phyloP scores from a whole-genome alignment of 2,113 vertebrate genomes.

The Saccopteryx leptura region DNA sequence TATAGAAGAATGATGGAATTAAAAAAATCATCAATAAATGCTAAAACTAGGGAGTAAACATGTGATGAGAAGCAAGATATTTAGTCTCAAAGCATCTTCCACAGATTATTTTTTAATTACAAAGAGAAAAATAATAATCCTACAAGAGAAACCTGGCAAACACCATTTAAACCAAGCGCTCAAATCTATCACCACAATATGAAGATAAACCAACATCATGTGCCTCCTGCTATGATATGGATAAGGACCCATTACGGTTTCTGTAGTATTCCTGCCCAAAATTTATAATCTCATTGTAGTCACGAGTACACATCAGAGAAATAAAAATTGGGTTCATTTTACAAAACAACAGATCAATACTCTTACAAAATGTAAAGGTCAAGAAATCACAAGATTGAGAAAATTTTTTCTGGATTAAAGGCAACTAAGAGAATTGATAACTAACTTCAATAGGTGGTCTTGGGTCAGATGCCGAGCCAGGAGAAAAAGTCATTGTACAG shows the following conservation, averaged over 20 bases:
- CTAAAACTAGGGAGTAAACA: not conserved
- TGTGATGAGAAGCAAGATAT: not conserved
- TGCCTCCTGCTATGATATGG: not conserved
- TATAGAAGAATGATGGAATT: not conserved
- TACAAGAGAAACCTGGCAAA: not conserved
- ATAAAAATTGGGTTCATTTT: conserved; percentile 20
- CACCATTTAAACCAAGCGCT: not conserved
- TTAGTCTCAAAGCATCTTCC: conserved; percentile 3
- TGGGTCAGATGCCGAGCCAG: not conserved
- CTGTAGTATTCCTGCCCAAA: not conserved
- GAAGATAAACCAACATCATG: not conserved
- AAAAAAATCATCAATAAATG: conserved; percentile 4
- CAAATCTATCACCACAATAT: not conserved
- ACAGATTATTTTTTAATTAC: conserved; percentile 15
- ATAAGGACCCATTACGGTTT: not conserved
- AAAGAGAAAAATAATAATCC: not conserved
- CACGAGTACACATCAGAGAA: not conserved
- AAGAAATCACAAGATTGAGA: not conserved
- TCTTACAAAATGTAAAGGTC: conserved; percentile 34
- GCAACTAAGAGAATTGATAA: not conserved
- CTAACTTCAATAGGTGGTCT: not conserved
- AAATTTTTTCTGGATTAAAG: conserved; percentile 11
- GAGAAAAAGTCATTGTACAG: not conserved
- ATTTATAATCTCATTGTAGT: not conserved
- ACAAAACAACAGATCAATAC: not conserved